Evolutionary conservation across 2,888 invertebrate species (phyloP).

Genomic region (Mesopsocus fuscifrons): DNA sequence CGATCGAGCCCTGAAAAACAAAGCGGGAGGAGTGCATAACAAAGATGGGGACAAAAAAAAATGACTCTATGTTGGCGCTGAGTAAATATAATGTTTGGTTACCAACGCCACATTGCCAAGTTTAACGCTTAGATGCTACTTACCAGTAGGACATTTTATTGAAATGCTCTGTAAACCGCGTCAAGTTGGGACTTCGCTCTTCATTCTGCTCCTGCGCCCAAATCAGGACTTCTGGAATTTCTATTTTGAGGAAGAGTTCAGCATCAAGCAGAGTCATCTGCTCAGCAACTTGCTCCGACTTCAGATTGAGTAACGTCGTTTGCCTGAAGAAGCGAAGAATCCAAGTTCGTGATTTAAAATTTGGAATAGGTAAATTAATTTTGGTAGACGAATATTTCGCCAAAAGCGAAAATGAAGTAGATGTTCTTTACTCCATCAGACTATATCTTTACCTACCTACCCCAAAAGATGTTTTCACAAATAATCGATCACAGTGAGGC

Average conservation of each 20-base stretch:
- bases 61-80: background rate
- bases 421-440: no score
- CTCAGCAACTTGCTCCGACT: constrained; percentile 87
- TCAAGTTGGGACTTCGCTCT: constrained; percentile 89
- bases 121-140: constrained; percentile 18
- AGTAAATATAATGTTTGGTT: constrained; percentile 3
- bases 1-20: constrained; percentile 60
- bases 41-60: no score
- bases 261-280: constrained; percentile 97
- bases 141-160: constrained; percentile 98
- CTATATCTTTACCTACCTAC: no score
- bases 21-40: no score
- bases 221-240: constrained; percentile 89
- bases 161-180: constrained; percentile 94
- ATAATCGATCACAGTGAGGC: no score
- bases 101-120: no score
- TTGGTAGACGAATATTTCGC: background rate
- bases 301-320: constrained; percentile 70
- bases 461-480: no score
- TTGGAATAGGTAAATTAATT: no score
- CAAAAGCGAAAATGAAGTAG: background rate
- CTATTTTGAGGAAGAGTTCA: constrained; percentile 86
- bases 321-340: constrained; percentile 23
- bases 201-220: constrained; percentile 98
- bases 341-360: no score